These are phyloP conservation scores for Ditula angustiorana DNA, from an alignment of 2,888 invertebrate genomes.

Conservation along the genomic window DNA sequence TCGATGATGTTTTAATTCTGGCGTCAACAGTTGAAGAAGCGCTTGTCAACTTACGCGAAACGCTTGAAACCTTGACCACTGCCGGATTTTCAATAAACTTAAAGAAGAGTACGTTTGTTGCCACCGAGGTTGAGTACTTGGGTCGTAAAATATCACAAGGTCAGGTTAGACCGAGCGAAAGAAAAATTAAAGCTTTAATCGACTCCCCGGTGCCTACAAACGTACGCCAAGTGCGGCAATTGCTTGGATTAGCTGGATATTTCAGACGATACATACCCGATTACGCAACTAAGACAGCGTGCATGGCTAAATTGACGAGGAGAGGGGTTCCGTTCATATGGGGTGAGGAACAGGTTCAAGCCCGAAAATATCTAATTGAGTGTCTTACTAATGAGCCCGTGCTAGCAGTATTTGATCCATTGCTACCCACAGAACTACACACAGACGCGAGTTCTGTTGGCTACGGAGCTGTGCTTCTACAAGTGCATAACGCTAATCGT, in stretches of 20 bases:
- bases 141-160: slow-evolving; percentile 13
- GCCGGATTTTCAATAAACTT: slow-evolving; percentile 35
- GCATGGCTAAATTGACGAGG: background rate
- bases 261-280: slow-evolving; percentile 7
- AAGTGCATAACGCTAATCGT: background rate
- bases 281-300: slow-evolving; percentile 8
- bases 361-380: background rate
- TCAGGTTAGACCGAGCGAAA: slow-evolving; percentile 42
- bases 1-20: slow-evolving; percentile 34
- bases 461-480: background rate
- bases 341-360: background rate
- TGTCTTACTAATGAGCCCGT: slow-evolving; percentile 24
- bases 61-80: slow-evolving; percentile 2
- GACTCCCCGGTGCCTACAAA: background rate
- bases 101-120: slow-evolving; percentile 23
- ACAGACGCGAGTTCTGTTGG: too few relatives aligned
- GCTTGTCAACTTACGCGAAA: background rate
- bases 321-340: slow-evolving; percentile 7
- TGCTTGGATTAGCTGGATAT: slow-evolving; percentile 17
- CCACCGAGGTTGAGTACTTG: slow-evolving; percentile 31
- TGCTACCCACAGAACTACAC: too few relatives aligned
- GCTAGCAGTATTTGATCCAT: background rate
- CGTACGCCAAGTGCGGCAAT: slow-evolving; percentile 9
- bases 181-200: slow-evolving; percentile 36
- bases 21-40: slow-evolving; percentile 3